Evolutionary conservation across 1,140 invertebrate species (phyloP), one percentile per base, ranked within the genome.

Genomic region (Anoplolepis gracilipes): DNA sequence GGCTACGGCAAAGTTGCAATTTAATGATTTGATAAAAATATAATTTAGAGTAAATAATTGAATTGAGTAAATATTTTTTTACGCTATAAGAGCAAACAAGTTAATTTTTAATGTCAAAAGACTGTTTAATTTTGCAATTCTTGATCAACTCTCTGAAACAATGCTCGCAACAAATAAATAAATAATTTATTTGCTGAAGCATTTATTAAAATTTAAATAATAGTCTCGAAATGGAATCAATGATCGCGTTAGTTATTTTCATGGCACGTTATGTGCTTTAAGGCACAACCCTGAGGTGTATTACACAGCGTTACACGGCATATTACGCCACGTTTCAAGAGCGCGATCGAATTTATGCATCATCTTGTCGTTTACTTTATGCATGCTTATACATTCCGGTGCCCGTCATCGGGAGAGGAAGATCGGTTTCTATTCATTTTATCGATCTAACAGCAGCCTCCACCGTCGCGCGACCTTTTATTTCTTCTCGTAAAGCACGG

Each of bases 381-480:
- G 65, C 39, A 22, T 36, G 22, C 22, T 67, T 79, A 59, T 59
- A 46, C 78, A 33, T 82, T 30, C 46, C 28, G 39, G 59, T 39
- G 75, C 22, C 22, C 53, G 78, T 59, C 78, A 57, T 82, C 78
- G 78, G 2, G 36, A 61, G 67, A 82, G 78, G 4, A 28, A 73
- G 78, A 82, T 82, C 53, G 67, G 67, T n/a, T 46, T 61, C 28
- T 73, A 82, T 72, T 72, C 36, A 73, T 72, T 82, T 59, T 82
- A 82, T 82, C 67, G 78, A 82, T 73, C 78, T 59, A 73, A 73
- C 78, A 73, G 36, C 67, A 82, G 78, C 78, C 65, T 59, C 78
- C 36, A 16, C 13, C 65, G 22, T 36, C 76, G 75, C 10, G 46
- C 61, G 67, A 73, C 53, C 13, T 82, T 82, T 73, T 82, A 82